Base-by-base conservation (phyloP, 2,113 vertebrate genomes). In the Lampris incognitus region DNA sequence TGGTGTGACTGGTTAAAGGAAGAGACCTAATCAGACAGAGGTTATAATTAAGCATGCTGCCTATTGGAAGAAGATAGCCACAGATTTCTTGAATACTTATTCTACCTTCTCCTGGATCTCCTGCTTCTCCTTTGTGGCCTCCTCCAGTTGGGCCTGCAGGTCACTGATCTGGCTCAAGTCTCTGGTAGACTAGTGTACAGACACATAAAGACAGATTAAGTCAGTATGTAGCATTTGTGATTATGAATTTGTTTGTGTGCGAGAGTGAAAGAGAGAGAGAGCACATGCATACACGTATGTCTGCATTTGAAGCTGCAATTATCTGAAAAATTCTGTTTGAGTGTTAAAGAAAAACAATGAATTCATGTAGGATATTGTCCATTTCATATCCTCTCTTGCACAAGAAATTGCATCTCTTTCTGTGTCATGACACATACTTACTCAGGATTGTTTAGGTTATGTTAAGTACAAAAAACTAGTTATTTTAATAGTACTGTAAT, bases 101-200 rank as follows among this genome's bases (percentile, higher is more conserved):
- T 69, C 54, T 92, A 99, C 98, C 98, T 98, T 99, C 86, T 99
- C 98, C 87, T 97, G 97, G 37, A 98, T 91, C 83, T 99, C 98
- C 85, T 99, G 97, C 84, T 97, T 99, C 90, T 99, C 97, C 88
- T 99, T 99, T 76, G 81, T 92, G 87, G 94, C 93, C 46, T 99
- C 98, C 81, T 99, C 98, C 80, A 99, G 92, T 90, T 99, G 97
- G 1, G 95, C 91, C 70, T 99, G 97, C 76, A 99, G 95, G 83
- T 99, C 97, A 38, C 95, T 99, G 94, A 99, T 98, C 92, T 99
- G 98, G 0, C 95, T 95, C 90, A 98, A 88, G 91, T 99, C 97
- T 68, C 97, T 94, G 38, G 98, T 95, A 0, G 98, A 97, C 98
- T 99, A 83, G 65, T n/a, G 50, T 41, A 0, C 13, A 71, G 44